Base-by-base conservation (phyloP, 1,140 invertebrate species). In the Littorina saxatilis region DNA sequence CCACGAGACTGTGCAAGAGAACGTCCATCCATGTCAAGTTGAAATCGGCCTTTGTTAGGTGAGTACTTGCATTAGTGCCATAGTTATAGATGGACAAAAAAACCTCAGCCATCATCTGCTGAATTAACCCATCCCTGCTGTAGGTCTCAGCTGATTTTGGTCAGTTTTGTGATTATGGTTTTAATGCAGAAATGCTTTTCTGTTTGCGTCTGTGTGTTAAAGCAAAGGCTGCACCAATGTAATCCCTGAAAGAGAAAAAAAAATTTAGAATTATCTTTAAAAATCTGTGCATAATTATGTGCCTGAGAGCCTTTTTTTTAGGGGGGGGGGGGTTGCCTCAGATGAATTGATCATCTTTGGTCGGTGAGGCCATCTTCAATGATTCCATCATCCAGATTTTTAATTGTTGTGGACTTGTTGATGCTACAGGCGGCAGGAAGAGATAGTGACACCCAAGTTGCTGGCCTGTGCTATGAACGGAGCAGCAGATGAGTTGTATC, bases 401-500 rank as follows among this genome's bases (percentile, higher is more conserved):
- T n/a, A n/a, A n/a, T n/a, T n/a, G n/a, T n/a, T n/a, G n/a, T n/a
- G n/a, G n/a, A n/a, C n/a, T 66, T 75, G 15, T 82, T 83, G 75
- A 2, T 76, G n/a, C 39, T 43, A 85, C 82, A 90, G 90, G 68
- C 84, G 90, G 61, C 89, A 91, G 74, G 86, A 89, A 29, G 84
- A 89, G 55, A 87, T 91, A 15, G 85, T 91, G 20, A 87, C 70
- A 17, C 86, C 87, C 17, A 86, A 84, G 63, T 73, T 91, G 27
- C 77, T 89, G 35, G 80, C 84, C 20, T 89, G 87, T 85, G 83
- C 89, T 40, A 82, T 91, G 77, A 84, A 79, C 50, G 90, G 90
- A 23, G 83, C 89, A 79, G 90, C 88, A 17, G 86, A 86, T 23
- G 82, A 87, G 55, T 74, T 91, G 29, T 91, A 77, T 77, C 83